phyloP scores from a whole-genome alignment of 2,888 invertebrate genomes.

The Pseudococcus jackbeardsleyi region DNA sequence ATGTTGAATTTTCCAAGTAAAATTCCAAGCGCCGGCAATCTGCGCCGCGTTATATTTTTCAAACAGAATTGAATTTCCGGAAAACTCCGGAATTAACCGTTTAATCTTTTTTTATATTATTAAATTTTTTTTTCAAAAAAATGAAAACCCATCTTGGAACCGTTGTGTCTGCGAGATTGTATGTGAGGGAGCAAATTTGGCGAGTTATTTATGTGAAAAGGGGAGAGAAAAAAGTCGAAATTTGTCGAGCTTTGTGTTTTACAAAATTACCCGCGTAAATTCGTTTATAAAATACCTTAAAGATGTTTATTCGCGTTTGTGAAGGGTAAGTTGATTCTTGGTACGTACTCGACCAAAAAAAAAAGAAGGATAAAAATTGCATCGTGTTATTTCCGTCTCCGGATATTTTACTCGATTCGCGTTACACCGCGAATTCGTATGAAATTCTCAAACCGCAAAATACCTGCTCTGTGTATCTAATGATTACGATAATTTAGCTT shows the following conservation, averaged over 20 bases:
- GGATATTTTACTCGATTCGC: background rate
- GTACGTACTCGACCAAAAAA: background rate
- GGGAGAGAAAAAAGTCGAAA: background rate
- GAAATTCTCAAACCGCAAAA: background rate
- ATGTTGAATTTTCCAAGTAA: constrained; percentile 15
- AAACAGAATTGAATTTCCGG: constrained; percentile 27
- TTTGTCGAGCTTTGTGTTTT: constrained; percentile 26
- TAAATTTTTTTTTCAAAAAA: constrained; percentile 3
- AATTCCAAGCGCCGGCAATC: constrained; percentile 1
- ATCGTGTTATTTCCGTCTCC: background rate
- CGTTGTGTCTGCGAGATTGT: background rate
- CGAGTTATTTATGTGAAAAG: background rate
- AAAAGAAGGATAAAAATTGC: background rate
- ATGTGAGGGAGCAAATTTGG: background rate
- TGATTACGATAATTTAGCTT: constrained; percentile 5
- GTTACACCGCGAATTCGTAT: background rate
- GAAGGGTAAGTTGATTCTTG: background rate
- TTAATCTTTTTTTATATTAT: constrained; percentile 29
- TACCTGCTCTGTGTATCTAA: background rate
- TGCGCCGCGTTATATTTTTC: constrained; percentile 22
- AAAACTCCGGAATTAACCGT: background rate
- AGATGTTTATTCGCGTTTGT: background rate
- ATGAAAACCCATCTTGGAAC: background rate
- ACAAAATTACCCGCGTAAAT: constrained; percentile 24
- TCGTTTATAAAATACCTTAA: constrained; percentile 7